Percentiles rank a stretch among this genome's conserved stretches.
These are phyloP conservation scores for Leucoraja erinaceus DNA, from an alignment of 2,113 vertebrate genomes.

Conservation along the genomic window DNA sequence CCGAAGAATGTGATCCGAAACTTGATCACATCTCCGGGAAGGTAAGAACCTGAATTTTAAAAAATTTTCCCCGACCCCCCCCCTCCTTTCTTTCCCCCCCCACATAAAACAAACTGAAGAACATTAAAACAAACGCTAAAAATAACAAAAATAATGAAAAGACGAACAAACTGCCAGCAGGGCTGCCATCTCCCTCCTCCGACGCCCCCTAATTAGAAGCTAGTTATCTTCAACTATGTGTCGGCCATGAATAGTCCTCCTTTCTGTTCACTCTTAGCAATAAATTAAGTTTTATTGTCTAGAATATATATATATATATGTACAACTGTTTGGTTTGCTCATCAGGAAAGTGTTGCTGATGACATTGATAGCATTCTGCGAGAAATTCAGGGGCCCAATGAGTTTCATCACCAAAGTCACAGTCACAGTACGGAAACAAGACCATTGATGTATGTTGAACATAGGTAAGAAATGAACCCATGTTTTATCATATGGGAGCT, in stretches of 20 bases:
- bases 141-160: no score
- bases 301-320: neutral
- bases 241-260: neutral
- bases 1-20: no score
- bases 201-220: no score
- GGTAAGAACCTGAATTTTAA: no score
- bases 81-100: no score
- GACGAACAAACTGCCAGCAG: no score
- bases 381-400: conserved; percentile 64
- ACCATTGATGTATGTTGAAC: conserved; percentile 77
- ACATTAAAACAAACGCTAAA: no score
- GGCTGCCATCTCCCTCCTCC: no score
- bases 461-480: conserved; percentile 63
- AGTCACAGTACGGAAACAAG: conserved; percentile 54
- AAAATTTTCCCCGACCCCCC: no score
- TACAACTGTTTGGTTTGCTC: conserved; percentile 42
- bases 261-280: neutral
- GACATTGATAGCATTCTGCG: conserved; percentile 79
- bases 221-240: neutral
- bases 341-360: conserved; percentile 56
- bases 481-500: neutral
- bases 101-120: no score
- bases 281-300: neutral
- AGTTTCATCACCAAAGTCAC: conserved; percentile 56
- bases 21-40: no score